A percentile compares a stretch with the other conserved stretches of the same genome.
These are phyloP conservation scores for Agraylea sexmaculata DNA, from an alignment of 1,140 invertebrate species.

Conservation along the genomic window DNA sequence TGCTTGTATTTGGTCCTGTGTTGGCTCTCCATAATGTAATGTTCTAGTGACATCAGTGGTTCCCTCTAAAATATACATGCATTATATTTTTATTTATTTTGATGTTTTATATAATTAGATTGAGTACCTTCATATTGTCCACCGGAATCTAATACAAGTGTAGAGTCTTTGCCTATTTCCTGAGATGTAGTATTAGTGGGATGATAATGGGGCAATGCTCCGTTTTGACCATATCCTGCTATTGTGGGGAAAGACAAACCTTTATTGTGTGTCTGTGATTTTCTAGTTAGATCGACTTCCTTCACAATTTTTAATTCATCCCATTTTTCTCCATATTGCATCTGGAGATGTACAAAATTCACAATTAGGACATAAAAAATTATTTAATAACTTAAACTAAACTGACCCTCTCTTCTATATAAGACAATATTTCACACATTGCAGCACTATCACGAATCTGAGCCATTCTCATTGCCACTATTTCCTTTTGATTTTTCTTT, in stretches of 20 bases:
- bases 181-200: slow-evolving; percentile 61
- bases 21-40: slow-evolving; percentile 74
- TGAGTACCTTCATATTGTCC: slow-evolving; percentile 54
- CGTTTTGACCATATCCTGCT: slow-evolving; percentile 78
- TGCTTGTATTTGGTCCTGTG: slow-evolving; percentile 59
- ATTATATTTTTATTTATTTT: slow-evolving; percentile 24
- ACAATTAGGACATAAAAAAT: slow-evolving; percentile 3
- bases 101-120: slow-evolving; percentile 26
- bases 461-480: slow-evolving; percentile 74
- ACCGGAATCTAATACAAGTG: slow-evolving; percentile 58
- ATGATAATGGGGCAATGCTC: slow-evolving; percentile 83
- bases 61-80: slow-evolving; percentile 48
- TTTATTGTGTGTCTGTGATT: slow-evolving; percentile 53
- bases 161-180: slow-evolving; percentile 54
- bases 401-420: slow-evolving; percentile 61
- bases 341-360: slow-evolving; percentile 19
- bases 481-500: slow-evolving; percentile 76
- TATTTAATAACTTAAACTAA: slow-evolving; percentile 4
- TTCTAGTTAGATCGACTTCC: slow-evolving; percentile 51
- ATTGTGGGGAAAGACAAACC: slow-evolving; percentile 80
- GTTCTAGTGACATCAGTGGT: slow-evolving; percentile 91
- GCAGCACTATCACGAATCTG: slow-evolving; percentile 80
- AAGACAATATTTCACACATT: slow-evolving; percentile 80
- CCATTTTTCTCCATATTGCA: slow-evolving; percentile 40
- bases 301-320: slow-evolving; percentile 58